Percentiles rank a stretch among this genome's conserved stretches.
Conservation (phyloP, 2,888 invertebrate species). For the Scrobipalpa atriplicella region DNA sequence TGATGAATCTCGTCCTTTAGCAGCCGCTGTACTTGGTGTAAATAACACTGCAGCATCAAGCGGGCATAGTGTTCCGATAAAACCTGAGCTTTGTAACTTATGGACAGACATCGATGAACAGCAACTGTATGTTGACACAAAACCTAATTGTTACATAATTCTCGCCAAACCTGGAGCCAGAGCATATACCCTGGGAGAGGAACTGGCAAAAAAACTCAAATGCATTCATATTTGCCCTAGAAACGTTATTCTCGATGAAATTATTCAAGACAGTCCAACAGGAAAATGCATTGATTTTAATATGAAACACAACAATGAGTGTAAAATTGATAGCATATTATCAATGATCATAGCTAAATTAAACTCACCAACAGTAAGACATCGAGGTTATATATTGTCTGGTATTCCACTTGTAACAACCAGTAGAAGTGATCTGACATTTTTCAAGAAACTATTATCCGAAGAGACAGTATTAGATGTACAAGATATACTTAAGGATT, state of each 20-base stretch:
- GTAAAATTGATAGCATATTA: constrained; percentile 76
- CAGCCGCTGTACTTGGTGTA: constrained; percentile 62
- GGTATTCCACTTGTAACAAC: constrained; percentile 85
- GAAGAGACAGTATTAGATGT: constrained; percentile 59
- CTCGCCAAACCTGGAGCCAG: constrained; percentile 83
- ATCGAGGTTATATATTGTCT: constrained; percentile 85
- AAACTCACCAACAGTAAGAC: constrained; percentile 72
- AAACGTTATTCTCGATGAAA: constrained; percentile 81
- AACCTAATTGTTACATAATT: constrained; percentile 83
- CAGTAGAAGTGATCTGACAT: constrained; percentile 39
- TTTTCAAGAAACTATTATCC: constrained; percentile 47
- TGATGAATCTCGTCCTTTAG: constrained; percentile 47
- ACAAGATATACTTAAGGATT: constrained; percentile 54
- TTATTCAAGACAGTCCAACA: constrained; percentile 76
- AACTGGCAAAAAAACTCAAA: constrained; percentile 80
- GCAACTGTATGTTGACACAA: constrained; percentile 68
- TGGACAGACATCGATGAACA: constrained; percentile 82
- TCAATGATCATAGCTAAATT: constrained; percentile 79
- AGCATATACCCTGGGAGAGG: constrained; percentile 77
- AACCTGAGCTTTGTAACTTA: constrained; percentile 47
- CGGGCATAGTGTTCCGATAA: constrained; percentile 32
- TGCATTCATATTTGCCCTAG: constrained; percentile 83
- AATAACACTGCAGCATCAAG: constrained; percentile 63
- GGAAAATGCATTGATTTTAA: constrained; percentile 84
- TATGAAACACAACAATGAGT: constrained; percentile 76